A percentile compares a stretch with the other conserved stretches of the same genome.
phyloP scores from a whole-genome alignment of 2,113 vertebrate species.

The Bubo scandiacus region DNA sequence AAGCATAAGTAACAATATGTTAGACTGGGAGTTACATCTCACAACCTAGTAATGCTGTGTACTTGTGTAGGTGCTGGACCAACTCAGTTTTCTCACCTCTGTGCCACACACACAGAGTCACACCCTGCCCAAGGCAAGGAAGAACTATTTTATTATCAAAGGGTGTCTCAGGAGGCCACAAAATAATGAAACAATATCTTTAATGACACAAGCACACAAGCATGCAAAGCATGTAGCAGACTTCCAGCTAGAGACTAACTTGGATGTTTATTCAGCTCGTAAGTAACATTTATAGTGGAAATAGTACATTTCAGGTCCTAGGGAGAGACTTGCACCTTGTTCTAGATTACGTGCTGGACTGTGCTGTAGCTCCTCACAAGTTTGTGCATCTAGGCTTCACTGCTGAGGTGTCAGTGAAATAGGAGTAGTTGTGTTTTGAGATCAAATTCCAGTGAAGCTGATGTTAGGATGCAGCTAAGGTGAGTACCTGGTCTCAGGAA shows the following conservation, averaged over 20 bases:
- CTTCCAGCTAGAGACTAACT: neutral
- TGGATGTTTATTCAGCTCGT: neutral
- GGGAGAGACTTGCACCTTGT: neutral
- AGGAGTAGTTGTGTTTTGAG: neutral
- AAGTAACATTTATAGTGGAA: neutral
- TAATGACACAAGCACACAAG: neutral
- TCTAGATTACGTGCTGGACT: neutral
- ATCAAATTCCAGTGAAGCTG: neutral
- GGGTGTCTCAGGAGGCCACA: neutral
- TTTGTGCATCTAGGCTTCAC: neutral
- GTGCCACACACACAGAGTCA: neutral
- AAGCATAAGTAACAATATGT: neutral
- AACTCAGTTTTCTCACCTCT: neutral
- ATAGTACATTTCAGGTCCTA: neutral
- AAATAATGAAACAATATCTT: neutral
- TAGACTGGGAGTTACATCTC: neutral
- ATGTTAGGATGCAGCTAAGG: neutral
- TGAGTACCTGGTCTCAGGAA: neutral
- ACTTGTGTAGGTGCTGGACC: neutral
- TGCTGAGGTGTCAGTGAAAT: neutral
- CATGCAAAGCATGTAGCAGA: neutral
- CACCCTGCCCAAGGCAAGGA: neutral
- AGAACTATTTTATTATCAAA: neutral
- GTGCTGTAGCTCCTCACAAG: accelerated
- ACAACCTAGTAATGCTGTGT: neutral